Percentiles rank a stretch among this genome's conserved stretches.
phyloP scores from a whole-genome alignment of 2,797 vertebrate species.

The Anguilla marmorata region DNA sequence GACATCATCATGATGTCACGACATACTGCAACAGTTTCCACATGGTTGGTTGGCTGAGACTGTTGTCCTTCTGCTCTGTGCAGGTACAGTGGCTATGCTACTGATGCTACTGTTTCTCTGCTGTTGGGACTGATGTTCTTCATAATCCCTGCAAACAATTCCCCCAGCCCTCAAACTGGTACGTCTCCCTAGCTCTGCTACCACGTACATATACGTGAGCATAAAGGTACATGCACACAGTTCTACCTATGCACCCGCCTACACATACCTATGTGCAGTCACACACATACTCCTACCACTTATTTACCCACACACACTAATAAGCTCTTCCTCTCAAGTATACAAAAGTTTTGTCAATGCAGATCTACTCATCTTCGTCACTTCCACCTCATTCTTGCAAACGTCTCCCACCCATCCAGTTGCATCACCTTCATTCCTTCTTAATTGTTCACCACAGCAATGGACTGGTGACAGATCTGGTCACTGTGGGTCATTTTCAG shows the following conservation, averaged over 20 bases:
- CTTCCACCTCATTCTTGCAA: neutral
- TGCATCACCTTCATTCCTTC: neutral
- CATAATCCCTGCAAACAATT: constrained; percentile 77
- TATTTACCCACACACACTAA: neutral
- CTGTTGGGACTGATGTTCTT: constrained; percentile 85
- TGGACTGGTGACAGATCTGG: neutral
- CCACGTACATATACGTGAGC: neutral
- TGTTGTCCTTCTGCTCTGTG: neutral
- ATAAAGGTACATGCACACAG: neutral
- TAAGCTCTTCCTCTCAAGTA: neutral
- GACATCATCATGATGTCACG: neutral
- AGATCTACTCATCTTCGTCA: neutral
- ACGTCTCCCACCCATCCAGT: neutral
- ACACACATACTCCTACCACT: neutral
- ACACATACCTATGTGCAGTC: neutral
- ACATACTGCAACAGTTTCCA: no score
- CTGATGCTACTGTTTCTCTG: constrained; percentile 86
- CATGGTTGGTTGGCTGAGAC: neutral
- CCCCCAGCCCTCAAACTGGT: constrained; percentile 69
- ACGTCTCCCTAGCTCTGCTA: constrained; percentile 31
- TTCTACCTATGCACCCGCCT: neutral
- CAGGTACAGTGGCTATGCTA: constrained; percentile 76
- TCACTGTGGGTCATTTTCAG: neutral
- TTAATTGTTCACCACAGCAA: neutral
- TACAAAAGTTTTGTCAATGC: neutral